phyloP scores from a whole-genome alignment of 2,113 vertebrate species.

The Bombycilla garrulus region DNA sequence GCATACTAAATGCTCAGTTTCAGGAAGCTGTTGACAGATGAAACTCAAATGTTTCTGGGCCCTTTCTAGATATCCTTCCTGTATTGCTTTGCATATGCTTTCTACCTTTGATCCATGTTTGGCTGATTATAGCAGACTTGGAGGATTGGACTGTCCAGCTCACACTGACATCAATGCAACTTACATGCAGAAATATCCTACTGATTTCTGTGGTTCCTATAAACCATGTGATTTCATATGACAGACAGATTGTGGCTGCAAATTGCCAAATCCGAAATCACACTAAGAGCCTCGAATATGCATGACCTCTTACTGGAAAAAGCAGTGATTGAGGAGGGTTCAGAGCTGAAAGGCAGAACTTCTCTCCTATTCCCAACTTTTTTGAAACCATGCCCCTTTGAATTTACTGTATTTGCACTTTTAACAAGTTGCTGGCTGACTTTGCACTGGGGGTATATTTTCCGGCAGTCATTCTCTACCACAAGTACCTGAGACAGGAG shows the following conservation, averaged over 20 bases:
- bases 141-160: neutral
- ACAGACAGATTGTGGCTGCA: neutral
- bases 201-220: slow-evolving; percentile 4
- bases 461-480: neutral
- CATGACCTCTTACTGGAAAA: neutral
- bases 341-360: neutral
- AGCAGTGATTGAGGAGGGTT: neutral
- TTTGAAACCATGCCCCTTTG: neutral
- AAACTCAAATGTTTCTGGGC: slow-evolving; percentile 26
- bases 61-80: neutral
- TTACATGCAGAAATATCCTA: neutral
- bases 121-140: neutral
- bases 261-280: neutral
- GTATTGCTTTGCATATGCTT: neutral
- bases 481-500: neutral
- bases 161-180: neutral
- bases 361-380: neutral
- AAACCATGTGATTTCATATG: neutral
- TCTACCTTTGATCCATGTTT: neutral
- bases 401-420: neutral
- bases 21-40: slow-evolving; percentile 20
- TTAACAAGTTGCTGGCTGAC: neutral
- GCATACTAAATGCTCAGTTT: neutral
- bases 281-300: rapidly evolving
- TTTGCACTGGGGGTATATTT: neutral